phyloP scores from a whole-genome alignment of 2,797 vertebrate genomes.

The Notamacropus eugenii region DNA sequence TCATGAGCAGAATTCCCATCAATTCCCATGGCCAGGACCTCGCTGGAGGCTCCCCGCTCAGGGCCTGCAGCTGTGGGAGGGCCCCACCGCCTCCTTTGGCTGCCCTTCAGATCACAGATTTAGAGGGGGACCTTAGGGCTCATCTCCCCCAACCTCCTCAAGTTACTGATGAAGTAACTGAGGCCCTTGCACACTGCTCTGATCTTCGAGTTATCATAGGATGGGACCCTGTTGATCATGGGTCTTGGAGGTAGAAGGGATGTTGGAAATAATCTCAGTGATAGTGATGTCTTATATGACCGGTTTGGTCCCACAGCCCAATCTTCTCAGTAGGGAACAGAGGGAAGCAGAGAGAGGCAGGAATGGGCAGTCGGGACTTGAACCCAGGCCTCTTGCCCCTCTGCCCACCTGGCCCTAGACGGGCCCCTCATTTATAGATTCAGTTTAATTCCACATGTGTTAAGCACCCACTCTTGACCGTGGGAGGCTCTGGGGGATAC shows the following conservation, averaged over 20 bases:
- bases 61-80: too few relatives aligned
- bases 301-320: too few relatives aligned
- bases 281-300: too few relatives aligned
- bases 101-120: not conserved
- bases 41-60: too few relatives aligned
- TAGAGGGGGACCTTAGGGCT: accelerated
- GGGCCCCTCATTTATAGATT: not conserved
- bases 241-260: not conserved
- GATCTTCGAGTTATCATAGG: too few relatives aligned
- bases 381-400: not conserved
- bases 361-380: conserved; percentile 28
- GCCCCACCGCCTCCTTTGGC: accelerated
- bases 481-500: not conserved
- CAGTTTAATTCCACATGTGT: not conserved
- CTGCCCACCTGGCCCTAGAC: not conserved
- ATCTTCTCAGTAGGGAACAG: not conserved
- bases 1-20: too few relatives aligned
- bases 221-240: too few relatives aligned
- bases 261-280: not conserved
- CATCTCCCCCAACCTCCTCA: not conserved
- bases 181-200: conserved; percentile 16
- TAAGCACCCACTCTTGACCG: not conserved
- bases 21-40: too few relatives aligned
- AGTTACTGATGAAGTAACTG: conserved; percentile 21
- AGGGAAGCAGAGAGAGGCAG: conserved; percentile 21